Evolutionary conservation across 2,113 vertebrate genomes (phyloP), one percentile per base, ranked within the genome.

Genomic region (Zosterops lateralis): DNA sequence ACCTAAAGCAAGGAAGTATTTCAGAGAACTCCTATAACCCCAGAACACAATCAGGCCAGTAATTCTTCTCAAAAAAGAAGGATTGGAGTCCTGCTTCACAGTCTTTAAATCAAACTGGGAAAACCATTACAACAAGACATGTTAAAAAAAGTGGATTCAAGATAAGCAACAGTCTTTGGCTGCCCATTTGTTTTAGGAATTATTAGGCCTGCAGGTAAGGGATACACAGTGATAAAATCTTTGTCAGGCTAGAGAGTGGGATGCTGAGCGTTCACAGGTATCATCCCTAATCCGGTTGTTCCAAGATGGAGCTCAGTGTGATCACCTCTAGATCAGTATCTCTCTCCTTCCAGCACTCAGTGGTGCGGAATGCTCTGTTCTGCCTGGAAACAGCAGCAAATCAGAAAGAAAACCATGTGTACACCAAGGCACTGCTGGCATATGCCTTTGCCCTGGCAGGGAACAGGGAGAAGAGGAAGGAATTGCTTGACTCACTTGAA

Each of bases 371-470:
- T 3, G 96, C 93, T 45, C 75, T 91, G 32, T 91, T 92, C 80
- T 93, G 85, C 73, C 82, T 79, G 82, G 82, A 92, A 77, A 89
- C n/a, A 26, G 60, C 68, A 21, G 80, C 91, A 36, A 42, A 47
- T 21, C 61, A 80, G 28, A 26, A 62, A 26, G 71, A 83, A 76
- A 89, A 50, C 87, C 48, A 90, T 1, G 87, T 90, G 42, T 90
- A 90, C 79, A 83, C 87, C 72, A 90, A 77, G 84, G 96, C 97
- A 12, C 84, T 98, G 60, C 26, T 78, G 77, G 97, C 96, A 1
- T 98, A 98, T 2, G 94, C 97, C 79, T 98, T 98, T 25, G 79
- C 97, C 66, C 93, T 97, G 86, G 96, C 90, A 7, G 93, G 94
- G 25, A 95, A 96, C 51, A 93, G 89, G 58, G 92, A 92, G 5